A percentile compares a stretch with the other conserved stretches of the same genome.
Conservation (phyloP, 2,888 invertebrate species). For the Caenorhabditis sp. region DNA sequence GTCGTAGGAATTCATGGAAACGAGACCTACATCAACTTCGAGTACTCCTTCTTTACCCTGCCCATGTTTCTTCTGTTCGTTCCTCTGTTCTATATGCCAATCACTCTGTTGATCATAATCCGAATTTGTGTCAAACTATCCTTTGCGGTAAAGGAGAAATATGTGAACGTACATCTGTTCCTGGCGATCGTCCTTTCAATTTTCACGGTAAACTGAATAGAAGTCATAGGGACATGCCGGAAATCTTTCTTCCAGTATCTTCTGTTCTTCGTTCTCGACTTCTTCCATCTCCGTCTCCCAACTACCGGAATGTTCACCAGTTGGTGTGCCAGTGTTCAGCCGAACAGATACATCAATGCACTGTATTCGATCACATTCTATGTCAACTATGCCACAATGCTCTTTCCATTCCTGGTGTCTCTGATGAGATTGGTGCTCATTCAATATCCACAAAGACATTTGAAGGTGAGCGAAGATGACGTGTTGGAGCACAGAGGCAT, state of each 20-base stretch:
- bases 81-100: constrained; percentile 42
- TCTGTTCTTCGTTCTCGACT: constrained; percentile 36
- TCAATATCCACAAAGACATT: constrained; percentile 23
- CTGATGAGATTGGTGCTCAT: constrained; percentile 32
- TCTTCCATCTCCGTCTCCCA: constrained; percentile 27
- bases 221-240: background rate
- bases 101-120: constrained; percentile 19
- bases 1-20: constrained; percentile 34
- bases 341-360: constrained; percentile 33
- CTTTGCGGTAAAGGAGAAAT: constrained; percentile 17
- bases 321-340: constrained; percentile 46
- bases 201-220: constrained; percentile 19
- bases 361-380: constrained; percentile 40
- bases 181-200: constrained; percentile 14
- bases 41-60: constrained; percentile 19
- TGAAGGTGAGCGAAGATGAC: constrained; percentile 13
- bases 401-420: constrained; percentile 43
- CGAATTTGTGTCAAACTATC: constrained; percentile 23
- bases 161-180: constrained; percentile 32
- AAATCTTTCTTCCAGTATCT: constrained; percentile 53
- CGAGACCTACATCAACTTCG: constrained; percentile 16
- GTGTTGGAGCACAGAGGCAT: background rate
- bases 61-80: constrained; percentile 28
- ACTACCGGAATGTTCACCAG: constrained; percentile 41
- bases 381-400: constrained; percentile 45